Conservation (phyloP, 1,140 invertebrate genomes). For the Philopotamus ludificatus region DNA sequence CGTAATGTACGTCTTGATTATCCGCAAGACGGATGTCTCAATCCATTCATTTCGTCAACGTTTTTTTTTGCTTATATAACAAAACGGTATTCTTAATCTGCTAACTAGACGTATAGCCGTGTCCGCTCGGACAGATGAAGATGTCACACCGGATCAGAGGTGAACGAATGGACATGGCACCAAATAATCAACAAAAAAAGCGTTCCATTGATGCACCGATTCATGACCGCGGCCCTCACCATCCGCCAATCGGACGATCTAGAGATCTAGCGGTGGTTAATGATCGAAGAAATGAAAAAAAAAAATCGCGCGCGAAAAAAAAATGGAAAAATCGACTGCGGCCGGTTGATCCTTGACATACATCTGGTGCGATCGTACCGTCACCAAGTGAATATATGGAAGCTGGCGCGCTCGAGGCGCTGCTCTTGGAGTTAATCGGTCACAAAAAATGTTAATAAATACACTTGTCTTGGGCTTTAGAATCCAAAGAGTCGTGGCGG, state of each 20-base stretch:
- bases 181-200: neutral
- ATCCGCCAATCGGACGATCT: neutral
- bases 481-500: neutral
- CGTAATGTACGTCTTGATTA: too few relatives aligned
- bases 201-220: neutral
- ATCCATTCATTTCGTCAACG: neutral
- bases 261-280: neutral
- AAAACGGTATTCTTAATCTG: neutral
- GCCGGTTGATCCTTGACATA: constrained; percentile 23
- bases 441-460: constrained; percentile 11
- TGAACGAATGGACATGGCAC: neutral
- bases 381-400: constrained; percentile 28
- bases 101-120: neutral
- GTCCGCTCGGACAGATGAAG: constrained; percentile 5
- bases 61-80: neutral
- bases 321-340: constrained; percentile 8
- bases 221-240: neutral
- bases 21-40: neutral
- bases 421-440: constrained; percentile 22
- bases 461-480: neutral
- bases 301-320: neutral
- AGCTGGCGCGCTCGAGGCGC: constrained; percentile 11
- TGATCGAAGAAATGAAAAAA: neutral
- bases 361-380: neutral
- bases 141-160: constrained; percentile 8